Conservation (phyloP, 1,140 invertebrate genomes). For the Hycleus cichorii region DNA sequence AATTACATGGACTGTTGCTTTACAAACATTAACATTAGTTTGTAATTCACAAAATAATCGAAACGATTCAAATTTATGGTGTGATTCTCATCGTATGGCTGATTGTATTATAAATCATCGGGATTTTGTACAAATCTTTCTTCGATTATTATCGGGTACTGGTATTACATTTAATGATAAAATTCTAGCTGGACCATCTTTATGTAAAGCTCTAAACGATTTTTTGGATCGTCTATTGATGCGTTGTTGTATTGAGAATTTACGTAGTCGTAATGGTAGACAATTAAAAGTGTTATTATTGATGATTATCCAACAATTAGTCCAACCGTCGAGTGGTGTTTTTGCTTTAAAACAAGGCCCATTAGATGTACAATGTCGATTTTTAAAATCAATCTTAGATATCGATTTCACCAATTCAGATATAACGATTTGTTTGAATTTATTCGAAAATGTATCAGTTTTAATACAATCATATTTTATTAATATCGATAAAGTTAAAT, state of each 20-base stretch:
- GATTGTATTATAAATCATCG: slow-evolving; percentile 54
- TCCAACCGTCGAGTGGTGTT: slow-evolving; percentile 57
- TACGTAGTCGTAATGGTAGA: slow-evolving; percentile 49
- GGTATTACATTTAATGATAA: slow-evolving; percentile 48
- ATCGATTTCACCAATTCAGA: slow-evolving; percentile 62
- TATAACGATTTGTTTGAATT: slow-evolving; percentile 63
- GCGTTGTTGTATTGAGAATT: slow-evolving; percentile 57
- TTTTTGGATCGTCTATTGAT: slow-evolving; percentile 63
- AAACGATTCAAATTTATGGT: slow-evolving; percentile 22
- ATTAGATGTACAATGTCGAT: slow-evolving; percentile 70
- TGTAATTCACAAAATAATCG: slow-evolving; percentile 32
- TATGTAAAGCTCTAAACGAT: slow-evolving; percentile 65
- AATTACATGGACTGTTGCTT: slow-evolving; percentile 65
- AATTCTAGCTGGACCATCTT: slow-evolving; percentile 65
- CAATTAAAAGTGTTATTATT: slow-evolving; percentile 62
- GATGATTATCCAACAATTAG: slow-evolving; percentile 63
- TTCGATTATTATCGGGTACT: slow-evolving; percentile 63
- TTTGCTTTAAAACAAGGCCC: slow-evolving; percentile 66
- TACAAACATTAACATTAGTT: slow-evolving; percentile 42
- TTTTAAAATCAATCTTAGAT: slow-evolving; percentile 59
- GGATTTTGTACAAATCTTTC: slow-evolving; percentile 64
- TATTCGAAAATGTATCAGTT: slow-evolving; percentile 64
- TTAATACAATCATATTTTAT: slow-evolving; percentile 54
- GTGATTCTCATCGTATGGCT: slow-evolving; percentile 32
- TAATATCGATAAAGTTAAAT: slow-evolving; percentile 51